These are phyloP conservation scores for Dendrocopos noguchii DNA, from an alignment of 2,113 vertebrate species.

Conservation along the genomic window DNA sequence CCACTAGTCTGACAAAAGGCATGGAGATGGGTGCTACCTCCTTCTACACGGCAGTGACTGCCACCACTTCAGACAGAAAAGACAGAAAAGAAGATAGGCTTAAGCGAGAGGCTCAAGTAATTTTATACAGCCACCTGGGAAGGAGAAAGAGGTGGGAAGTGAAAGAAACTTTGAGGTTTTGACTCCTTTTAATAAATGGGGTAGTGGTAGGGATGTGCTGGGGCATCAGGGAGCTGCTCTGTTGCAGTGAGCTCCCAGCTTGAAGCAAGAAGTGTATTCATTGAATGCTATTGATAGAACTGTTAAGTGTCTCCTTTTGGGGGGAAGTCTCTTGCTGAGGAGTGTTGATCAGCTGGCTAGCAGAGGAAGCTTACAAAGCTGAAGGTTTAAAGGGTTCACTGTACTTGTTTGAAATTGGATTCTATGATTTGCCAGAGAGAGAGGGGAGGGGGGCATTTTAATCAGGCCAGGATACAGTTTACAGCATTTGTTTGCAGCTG, in stretches of 20 bases:
- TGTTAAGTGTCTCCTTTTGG: background rate
- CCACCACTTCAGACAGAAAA: background rate
- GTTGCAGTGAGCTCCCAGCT: background rate
- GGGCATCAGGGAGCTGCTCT: background rate
- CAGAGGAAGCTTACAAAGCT: background rate
- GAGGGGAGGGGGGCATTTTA: background rate
- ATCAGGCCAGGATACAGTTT: background rate
- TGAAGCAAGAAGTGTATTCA: background rate
- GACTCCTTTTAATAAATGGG: background rate
- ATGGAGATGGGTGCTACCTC: background rate
- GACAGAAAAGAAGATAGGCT: background rate
- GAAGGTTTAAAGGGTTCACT: background rate
- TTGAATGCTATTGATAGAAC: fast-evolving
- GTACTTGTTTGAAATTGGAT: background rate
- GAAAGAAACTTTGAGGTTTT: background rate
- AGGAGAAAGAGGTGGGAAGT: background rate
- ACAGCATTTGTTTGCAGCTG: background rate
- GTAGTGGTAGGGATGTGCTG: background rate
- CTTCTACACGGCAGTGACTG: background rate
- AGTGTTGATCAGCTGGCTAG: background rate
- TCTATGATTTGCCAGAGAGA: background rate
- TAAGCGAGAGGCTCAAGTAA: background rate
- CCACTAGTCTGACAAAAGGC: background rate
- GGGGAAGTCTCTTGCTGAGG: background rate
- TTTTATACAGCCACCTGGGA: background rate